Evolutionary conservation across 2,113 vertebrate genomes (phyloP).

Genomic region (Antennarius striatus): DNA sequence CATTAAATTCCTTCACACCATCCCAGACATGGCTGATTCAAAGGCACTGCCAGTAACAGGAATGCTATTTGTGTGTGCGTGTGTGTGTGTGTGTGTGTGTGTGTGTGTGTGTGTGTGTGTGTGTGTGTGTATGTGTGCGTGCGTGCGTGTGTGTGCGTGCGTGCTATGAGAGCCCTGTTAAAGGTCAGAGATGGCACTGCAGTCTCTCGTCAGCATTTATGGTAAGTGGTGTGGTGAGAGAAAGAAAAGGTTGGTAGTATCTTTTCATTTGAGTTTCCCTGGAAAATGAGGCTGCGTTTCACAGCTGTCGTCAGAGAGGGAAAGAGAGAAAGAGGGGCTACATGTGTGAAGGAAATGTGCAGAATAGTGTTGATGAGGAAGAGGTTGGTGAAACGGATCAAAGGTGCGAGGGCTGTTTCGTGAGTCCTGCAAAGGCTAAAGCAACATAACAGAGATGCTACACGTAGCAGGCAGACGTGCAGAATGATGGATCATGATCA

Average conservation of each 20-base stretch:
- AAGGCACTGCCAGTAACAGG: slow-evolving; percentile 59
- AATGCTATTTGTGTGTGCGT: slow-evolving; percentile 27
- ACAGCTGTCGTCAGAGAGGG: slow-evolving; percentile 42
- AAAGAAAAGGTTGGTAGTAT: slow-evolving; percentile 66
- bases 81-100: no score
- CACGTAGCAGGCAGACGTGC: slow-evolving; percentile 26
- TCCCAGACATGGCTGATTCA: slow-evolving; percentile 64
- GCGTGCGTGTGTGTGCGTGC: not conserved
- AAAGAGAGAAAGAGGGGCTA: slow-evolving; percentile 15
- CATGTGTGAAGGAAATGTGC: slow-evolving; percentile 15
- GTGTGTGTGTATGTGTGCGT: no score
- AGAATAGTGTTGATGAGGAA: slow-evolving; percentile 22
- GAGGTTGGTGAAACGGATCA: slow-evolving; percentile 20
- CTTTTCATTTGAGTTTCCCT: slow-evolving; percentile 63
- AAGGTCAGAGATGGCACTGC: slow-evolving; percentile 66
- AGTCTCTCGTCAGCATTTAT: slow-evolving; percentile 70
- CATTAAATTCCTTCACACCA: slow-evolving; percentile 72
- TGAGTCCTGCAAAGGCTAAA: slow-evolving; percentile 30
- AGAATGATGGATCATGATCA: slow-evolving; percentile 29
- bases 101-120: not conserved
- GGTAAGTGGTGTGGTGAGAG: slow-evolving; percentile 37
- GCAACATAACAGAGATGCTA: not conserved
- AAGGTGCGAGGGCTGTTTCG: slow-evolving; percentile 28
- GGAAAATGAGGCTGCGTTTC: slow-evolving; percentile 53
- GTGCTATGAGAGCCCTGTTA: slow-evolving; percentile 45